A percentile compares a stretch with the other conserved stretches of the same genome.
These are phyloP conservation scores for Mimachlamys varia DNA, from an alignment of 2,888 invertebrate genomes.

Conservation along the genomic window DNA sequence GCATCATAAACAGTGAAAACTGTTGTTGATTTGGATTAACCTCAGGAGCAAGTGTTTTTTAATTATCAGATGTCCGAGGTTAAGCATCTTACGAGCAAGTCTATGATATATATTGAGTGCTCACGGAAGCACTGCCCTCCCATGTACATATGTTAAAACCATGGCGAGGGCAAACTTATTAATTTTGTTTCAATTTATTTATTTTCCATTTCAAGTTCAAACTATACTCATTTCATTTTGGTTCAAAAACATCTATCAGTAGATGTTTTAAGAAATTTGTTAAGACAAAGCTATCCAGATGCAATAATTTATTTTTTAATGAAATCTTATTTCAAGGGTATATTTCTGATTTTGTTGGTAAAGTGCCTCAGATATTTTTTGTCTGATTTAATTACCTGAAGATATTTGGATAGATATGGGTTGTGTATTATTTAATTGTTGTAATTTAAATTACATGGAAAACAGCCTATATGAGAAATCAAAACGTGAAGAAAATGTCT, in stretches of 20 bases:
- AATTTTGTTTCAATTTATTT: slow-evolving; percentile 13
- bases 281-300: background rate
- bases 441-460: background rate
- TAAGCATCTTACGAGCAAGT: slow-evolving; percentile 14
- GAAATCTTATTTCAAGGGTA: background rate
- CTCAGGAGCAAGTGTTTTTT: slow-evolving; percentile 32
- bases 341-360: background rate
- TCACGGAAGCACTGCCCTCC: slow-evolving; percentile 11
- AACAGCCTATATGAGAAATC: too few species aligned
- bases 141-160: slow-evolving; percentile 23
- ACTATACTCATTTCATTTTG: background rate
- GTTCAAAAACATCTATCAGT: background rate
- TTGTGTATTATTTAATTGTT: background rate
- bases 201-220: slow-evolving; percentile 22
- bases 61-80: slow-evolving; percentile 6
- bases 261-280: too few species aligned
- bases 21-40: background rate
- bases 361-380: background rate
- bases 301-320: background rate
- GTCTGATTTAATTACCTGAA: background rate
- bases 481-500: too few species aligned
- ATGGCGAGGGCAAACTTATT: slow-evolving; percentile 25
- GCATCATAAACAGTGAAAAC: background rate
- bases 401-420: background rate
- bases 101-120: background rate